Conservation (phyloP, 1,140 invertebrate species). For the Drosophila kanapiae region DNA sequence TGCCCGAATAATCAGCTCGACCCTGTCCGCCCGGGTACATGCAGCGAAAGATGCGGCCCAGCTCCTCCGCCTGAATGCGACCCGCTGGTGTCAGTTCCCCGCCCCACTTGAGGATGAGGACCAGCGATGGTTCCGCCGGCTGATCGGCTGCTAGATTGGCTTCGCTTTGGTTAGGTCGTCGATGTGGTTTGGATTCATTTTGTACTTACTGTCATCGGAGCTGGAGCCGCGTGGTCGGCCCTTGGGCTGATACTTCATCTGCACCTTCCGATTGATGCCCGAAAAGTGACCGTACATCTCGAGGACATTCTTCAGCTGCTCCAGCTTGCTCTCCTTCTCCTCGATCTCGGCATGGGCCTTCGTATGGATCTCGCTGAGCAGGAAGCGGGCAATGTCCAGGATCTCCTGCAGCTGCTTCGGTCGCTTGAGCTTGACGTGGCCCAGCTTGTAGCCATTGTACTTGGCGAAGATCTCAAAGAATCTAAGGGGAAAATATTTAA, state of each 20-base stretch:
- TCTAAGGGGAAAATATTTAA: slow-evolving; percentile 85
- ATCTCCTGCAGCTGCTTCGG: slow-evolving; percentile 99
- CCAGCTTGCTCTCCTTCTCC: slow-evolving; percentile 98
- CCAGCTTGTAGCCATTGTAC: slow-evolving; percentile 97
- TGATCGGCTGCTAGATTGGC: slow-evolving; percentile 87
- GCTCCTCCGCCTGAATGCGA: slow-evolving; percentile 97
- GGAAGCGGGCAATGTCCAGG: slow-evolving; percentile 95
- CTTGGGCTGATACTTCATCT: slow-evolving; percentile 99
- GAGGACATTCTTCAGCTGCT: slow-evolving; percentile 98
- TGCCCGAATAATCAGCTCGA: slow-evolving; percentile 90
- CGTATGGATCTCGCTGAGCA: slow-evolving; percentile 95
- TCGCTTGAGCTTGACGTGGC: slow-evolving; percentile 98
- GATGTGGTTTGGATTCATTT: not conserved
- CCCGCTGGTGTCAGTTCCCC: slow-evolving; percentile 99
- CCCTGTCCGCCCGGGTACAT: slow-evolving; percentile 98
- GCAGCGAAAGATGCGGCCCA: slow-evolving; percentile 99
- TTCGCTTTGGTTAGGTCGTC: slow-evolving; percentile 38
- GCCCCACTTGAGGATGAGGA: slow-evolving; percentile 99
- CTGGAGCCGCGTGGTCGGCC: slow-evolving; percentile 96
- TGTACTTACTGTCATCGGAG: slow-evolving; percentile 95
- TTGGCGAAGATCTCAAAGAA: slow-evolving; percentile 99
- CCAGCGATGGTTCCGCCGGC: slow-evolving; percentile 94
- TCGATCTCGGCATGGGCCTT: slow-evolving; percentile 96
- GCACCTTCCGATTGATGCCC: slow-evolving; percentile 99
- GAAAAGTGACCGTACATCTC: slow-evolving; percentile 99